Base-by-base conservation (phyloP, 2,113 vertebrate genomes). In the Eulemur macaco region DNA sequence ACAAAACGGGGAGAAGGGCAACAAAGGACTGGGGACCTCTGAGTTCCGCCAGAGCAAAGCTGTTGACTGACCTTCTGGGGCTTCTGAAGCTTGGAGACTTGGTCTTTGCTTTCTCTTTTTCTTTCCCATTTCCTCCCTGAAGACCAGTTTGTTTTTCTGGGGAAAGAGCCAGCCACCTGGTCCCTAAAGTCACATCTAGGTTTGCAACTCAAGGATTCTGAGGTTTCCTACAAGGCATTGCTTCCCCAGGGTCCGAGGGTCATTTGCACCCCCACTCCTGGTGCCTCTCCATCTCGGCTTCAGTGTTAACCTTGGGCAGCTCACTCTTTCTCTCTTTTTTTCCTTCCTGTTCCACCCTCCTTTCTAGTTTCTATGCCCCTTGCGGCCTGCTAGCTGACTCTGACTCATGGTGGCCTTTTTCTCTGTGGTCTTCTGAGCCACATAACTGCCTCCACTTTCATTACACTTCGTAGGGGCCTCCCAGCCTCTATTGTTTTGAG, bases 41-140 rank as follows among this genome's bases (percentile, higher is more conserved):
- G 63, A 39, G 50, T 73, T 95, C 64, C 29, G 18, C 54, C 12
- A 7, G 63, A 54, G 15, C 39, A 60, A 80, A 95, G 81, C 74
- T 58, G 34, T 34, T 63, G n/a, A 21, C 34, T 42, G 76, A n/a
- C 23, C 47, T 92, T 86, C 83, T 21, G 52, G 56, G 86, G 66
- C 52, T 90, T 92, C 45, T 29, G 31, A 84, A 47, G 8, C 47
- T 83, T 37, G 23, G 34, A 27, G 47, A 63, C 12, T 12, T 64
- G 45, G 8, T 9, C 6, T 58, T 52, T 27, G 6, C 2, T 34
- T 77, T 95, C 76, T 93, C 58, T 80, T 92, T 96, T 94, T 89
- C 39, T 25, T 80, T 94, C 80, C 94, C 58, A 76, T 92, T 97
- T 93, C 85, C 37, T 94, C 91, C 73, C 89, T 86, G 63, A 66